Evolutionary conservation across 2,888 invertebrate species (phyloP).

Genomic region (Spisula solida): DNA sequence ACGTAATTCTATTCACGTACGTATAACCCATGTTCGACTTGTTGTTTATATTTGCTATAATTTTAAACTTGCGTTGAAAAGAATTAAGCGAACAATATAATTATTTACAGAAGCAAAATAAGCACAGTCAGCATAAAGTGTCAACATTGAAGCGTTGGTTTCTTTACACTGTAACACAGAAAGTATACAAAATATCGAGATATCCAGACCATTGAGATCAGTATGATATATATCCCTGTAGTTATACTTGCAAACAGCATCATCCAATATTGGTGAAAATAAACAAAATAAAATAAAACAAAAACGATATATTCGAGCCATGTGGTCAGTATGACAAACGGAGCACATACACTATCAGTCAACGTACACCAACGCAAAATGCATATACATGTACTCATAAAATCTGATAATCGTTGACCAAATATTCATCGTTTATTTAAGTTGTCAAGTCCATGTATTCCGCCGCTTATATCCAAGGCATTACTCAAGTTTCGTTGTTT

Average conservation of each 20-base stretch:
- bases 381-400: neutral
- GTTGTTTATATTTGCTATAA: too few relatives aligned
- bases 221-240: conserved; percentile 9
- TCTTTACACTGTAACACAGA: neutral
- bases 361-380: neutral
- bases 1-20: too few relatives aligned
- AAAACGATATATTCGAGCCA: too few relatives aligned
- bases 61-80: too few relatives aligned
- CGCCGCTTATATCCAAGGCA: neutral
- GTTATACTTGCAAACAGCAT: neutral
- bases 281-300: neutral
- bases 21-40: too few relatives aligned
- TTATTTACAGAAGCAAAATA: too few relatives aligned
- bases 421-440: neutral
- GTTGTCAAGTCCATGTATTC: neutral
- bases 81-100: too few relatives aligned
- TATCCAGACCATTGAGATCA: conserved; percentile 2
- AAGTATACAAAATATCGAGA: neutral
- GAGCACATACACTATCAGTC: neutral
- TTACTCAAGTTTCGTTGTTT: neutral
- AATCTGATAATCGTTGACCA: too few relatives aligned
- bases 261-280: too few relatives aligned
- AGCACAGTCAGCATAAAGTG: neutral
- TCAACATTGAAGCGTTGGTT: neutral
- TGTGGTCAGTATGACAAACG: neutral